Conservation (phyloP, 1,140 invertebrate genomes). For the Diabrotica undecimpunctata region DNA sequence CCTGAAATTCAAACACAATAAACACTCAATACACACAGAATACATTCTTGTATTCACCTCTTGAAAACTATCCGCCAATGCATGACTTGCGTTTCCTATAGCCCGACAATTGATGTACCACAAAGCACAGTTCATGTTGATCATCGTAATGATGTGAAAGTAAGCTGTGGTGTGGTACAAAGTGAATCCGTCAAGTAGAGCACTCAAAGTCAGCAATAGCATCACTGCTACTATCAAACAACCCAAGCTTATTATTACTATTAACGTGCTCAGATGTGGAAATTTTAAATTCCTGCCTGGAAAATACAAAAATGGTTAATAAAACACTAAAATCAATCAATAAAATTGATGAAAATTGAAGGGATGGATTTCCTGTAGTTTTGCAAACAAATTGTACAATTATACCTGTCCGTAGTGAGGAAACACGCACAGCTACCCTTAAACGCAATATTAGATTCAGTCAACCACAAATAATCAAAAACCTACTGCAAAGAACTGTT, state of each 20-base stretch:
- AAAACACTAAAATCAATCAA: no score
- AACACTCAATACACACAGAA: background rate
- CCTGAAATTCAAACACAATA: slow-evolving; percentile 42
- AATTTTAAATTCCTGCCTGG: slow-evolving; percentile 55
- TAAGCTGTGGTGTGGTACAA: slow-evolving; percentile 59
- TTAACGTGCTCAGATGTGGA: slow-evolving; percentile 54
- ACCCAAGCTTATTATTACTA: slow-evolving; percentile 56
- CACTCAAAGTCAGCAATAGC: slow-evolving; percentile 55
- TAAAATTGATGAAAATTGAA: no score
- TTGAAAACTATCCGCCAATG: slow-evolving; percentile 43
- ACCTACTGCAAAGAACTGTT: no score
- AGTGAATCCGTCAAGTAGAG: slow-evolving; percentile 56
- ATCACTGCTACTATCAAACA: slow-evolving; percentile 55
- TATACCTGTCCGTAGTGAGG: no score
- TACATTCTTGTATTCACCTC: slow-evolving; percentile 26
- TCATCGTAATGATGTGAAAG: slow-evolving; percentile 61
- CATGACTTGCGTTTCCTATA: slow-evolving; percentile 53
- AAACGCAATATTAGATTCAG: no score
- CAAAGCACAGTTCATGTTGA: slow-evolving; percentile 62
- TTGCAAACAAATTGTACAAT: no score
- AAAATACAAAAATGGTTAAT: background rate
- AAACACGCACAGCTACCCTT: no score
- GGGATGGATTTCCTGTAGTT: no score
- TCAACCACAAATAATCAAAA: no score
- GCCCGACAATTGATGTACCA: slow-evolving; percentile 63